Evolutionary conservation across 2,113 vertebrate species (phyloP).

Genomic region (Odontophorus gujanensis): DNA sequence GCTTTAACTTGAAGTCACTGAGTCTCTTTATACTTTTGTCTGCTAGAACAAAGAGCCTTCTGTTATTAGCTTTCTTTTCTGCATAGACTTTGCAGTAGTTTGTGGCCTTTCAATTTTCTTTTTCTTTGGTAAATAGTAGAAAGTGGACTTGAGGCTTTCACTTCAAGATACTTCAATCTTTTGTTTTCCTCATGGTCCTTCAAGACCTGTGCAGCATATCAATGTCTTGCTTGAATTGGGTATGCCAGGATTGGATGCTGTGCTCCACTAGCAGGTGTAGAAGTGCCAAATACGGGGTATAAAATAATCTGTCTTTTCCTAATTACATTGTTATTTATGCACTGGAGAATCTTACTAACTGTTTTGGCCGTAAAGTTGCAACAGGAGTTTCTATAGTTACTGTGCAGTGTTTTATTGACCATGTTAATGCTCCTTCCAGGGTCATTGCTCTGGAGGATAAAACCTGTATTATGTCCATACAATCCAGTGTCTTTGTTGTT

Average conservation of each 20-base stretch:
- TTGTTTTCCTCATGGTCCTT: neutral
- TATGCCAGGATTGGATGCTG: neutral
- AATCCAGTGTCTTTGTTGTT: neutral
- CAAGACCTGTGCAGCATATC: conserved; percentile 23
- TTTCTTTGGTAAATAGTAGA: conserved; percentile 15
- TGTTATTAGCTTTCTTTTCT: conserved; percentile 45
- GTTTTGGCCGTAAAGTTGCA: neutral
- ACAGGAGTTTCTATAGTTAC: neutral
- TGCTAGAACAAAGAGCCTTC: conserved; percentile 49
- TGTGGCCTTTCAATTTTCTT: conserved; percentile 36
- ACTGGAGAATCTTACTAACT: neutral
- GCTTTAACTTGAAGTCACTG: neutral
- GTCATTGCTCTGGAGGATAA: neutral
- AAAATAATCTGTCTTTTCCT: neutral
- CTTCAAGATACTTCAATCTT: conserved; percentile 27
- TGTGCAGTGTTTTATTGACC: neutral
- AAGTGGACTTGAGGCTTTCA: conserved; percentile 15
- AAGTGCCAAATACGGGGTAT: neutral
- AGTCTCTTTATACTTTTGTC: conserved; percentile 26
- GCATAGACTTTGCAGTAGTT: neutral
- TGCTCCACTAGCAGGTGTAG: conserved; percentile 33
- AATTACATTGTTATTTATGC: neutral
- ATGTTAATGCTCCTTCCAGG: neutral
- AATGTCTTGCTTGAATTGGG: neutral
- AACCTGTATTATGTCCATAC: neutral